These are phyloP conservation scores for Bombus picipes DNA, from an alignment of 1,140 invertebrate genomes.

Conservation along the genomic window DNA sequence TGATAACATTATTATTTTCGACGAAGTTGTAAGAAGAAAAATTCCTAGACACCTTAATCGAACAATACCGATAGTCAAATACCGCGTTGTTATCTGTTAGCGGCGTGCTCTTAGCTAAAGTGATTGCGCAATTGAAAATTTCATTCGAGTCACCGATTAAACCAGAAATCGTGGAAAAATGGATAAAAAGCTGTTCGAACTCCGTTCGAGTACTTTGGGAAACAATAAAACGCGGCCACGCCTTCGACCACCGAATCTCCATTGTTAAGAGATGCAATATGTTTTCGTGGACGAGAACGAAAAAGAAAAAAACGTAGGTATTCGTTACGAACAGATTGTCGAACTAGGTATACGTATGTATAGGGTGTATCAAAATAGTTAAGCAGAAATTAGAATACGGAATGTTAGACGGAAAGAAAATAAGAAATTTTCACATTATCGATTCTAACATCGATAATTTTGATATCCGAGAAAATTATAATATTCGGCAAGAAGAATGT, in stretches of 20 bases:
- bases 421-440: too few species aligned
- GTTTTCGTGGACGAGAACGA: background rate
- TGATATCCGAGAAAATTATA: too few species aligned
- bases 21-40: background rate
- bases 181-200: background rate
- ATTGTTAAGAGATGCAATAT: conserved; percentile 37
- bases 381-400: background rate
- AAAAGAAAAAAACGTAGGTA: background rate
- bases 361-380: background rate
- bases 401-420: background rate
- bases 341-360: background rate
- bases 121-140: background rate
- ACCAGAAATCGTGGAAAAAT: background rate
- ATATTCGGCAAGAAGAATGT: too few species aligned
- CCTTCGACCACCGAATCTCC: conserved; percentile 4
- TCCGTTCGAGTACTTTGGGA: background rate
- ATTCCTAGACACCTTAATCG: background rate
- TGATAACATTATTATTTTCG: background rate
- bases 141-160: background rate
- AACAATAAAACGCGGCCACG: conserved; percentile 22
- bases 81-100: background rate
- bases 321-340: background rate
- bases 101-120: too few species aligned
- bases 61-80: background rate
- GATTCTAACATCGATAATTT: too few species aligned